Evolutionary conservation across 92 coral and sea anemone species (phyloP).

Genomic region (Actinernus sp.): DNA sequence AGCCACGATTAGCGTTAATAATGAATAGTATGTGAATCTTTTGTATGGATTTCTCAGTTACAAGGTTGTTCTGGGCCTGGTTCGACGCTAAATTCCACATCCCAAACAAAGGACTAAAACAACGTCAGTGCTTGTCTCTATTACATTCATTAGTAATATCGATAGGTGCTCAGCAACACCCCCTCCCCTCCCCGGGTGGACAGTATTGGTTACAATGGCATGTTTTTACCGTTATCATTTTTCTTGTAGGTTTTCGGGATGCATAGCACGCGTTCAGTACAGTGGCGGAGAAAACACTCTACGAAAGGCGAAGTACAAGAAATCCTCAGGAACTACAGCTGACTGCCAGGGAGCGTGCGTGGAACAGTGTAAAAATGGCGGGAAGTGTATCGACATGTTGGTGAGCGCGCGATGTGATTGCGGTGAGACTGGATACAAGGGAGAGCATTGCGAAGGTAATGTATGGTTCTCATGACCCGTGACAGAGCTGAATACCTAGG

Average conservation of each 20-base stretch:
- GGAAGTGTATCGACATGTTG: constrained; percentile 62
- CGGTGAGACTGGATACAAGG: constrained; percentile 54
- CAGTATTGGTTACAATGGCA: background rate
- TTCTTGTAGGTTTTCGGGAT: constrained; percentile 32
- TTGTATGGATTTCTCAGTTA: too few species aligned
- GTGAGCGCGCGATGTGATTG: constrained; percentile 65
- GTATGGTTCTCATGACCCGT: too few species aligned
- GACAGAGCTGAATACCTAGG: too few species aligned
- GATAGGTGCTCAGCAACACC: too few species aligned
- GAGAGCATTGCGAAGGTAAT: constrained; percentile 29
- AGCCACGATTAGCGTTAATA: too few species aligned
- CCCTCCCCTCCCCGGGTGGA: background rate
- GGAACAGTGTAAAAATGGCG: constrained; percentile 49
- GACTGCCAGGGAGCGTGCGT: constrained; percentile 66
- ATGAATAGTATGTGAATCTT: too few species aligned
- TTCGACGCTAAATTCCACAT: too few species aligned
- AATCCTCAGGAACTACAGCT: constrained; percentile 19
- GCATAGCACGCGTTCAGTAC: constrained; percentile 48
- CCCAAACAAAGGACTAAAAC: too few species aligned
- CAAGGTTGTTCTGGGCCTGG: too few species aligned
- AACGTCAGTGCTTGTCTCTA: too few species aligned
- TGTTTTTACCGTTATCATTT: background rate
- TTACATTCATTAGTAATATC: too few species aligned
- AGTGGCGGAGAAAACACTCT: constrained; percentile 28
- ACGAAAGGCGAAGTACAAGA: constrained; percentile 14